Conservation (phyloP, 1,140 invertebrate species). For the Pectinophora gossypiella region DNA sequence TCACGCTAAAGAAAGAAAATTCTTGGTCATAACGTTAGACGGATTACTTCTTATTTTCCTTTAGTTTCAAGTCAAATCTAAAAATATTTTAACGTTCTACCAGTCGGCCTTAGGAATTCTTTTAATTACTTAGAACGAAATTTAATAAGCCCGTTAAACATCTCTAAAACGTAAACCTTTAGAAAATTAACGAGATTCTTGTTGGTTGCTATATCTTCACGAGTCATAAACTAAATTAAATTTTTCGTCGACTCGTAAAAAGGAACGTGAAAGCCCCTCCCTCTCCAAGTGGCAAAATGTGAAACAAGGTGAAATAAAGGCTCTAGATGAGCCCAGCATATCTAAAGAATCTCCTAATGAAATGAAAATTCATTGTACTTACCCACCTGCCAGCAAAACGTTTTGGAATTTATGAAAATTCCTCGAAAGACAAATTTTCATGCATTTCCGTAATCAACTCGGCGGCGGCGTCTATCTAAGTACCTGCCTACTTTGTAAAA, state of each 20-base stretch:
- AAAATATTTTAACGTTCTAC: too few species aligned
- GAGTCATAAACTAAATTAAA: constrained; percentile 1
- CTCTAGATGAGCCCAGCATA: not conserved
- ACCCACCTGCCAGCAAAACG: too few species aligned
- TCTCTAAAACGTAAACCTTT: not conserved
- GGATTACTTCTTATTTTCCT: too few species aligned
- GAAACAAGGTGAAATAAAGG: not conserved
- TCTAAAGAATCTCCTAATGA: not conserved
- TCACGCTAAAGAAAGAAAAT: too few species aligned
- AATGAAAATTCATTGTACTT: not conserved
- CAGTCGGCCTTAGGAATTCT: too few species aligned
- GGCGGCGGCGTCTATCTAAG: too few species aligned
- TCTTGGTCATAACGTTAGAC: too few species aligned
- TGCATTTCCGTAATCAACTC: too few species aligned
- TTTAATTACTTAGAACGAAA: not conserved
- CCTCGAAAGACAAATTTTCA: too few species aligned
- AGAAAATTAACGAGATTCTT: not conserved
- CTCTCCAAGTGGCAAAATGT: not conserved
- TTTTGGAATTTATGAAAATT: too few species aligned
- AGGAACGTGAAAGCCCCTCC: not conserved
- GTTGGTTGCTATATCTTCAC: not conserved
- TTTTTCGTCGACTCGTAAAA: not conserved
- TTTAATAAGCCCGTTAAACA: not conserved
- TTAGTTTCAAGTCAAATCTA: too few species aligned
- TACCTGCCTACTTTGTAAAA: too few species aligned